phyloP scores from a whole-genome alignment of 2,888 invertebrate species.

The Lasioglossum lativentre region DNA sequence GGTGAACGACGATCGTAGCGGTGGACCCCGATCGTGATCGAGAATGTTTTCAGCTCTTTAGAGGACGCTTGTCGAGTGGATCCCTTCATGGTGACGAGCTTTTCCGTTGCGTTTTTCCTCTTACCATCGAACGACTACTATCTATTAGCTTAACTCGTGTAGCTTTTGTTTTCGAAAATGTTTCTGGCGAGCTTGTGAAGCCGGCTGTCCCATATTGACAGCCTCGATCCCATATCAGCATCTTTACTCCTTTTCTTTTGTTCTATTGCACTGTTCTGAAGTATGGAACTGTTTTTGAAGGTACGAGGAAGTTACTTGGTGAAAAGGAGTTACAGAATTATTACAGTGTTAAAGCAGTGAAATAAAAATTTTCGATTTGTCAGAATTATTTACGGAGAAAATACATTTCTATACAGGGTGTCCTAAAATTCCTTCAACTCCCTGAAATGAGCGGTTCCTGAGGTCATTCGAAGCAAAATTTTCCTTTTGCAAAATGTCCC shows the following conservation, averaged over 20 bases:
- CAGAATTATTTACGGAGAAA: too few species aligned
- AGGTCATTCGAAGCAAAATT: too few species aligned
- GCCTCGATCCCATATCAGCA: not conserved
- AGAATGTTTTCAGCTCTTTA: slow-evolving; percentile 2
- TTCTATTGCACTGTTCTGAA: too few species aligned
- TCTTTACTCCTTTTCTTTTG: not conserved
- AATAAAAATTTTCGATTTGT: too few species aligned
- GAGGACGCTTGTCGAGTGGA: not conserved
- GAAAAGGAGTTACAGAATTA: not conserved
- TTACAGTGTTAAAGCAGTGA: too few species aligned
- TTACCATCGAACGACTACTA: not conserved
- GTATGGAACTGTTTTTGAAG: not conserved
- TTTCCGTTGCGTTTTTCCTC: not conserved
- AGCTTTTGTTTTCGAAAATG: not conserved
- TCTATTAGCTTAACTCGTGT: not conserved
- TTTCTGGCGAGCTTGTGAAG: not conserved
- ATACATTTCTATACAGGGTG: too few species aligned
- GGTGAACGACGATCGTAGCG: slow-evolving; percentile 15
- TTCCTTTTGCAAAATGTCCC: too few species aligned
- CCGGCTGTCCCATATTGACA: not conserved
- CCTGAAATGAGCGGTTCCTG: too few species aligned
- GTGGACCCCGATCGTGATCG: not conserved
- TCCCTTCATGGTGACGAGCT: not conserved
- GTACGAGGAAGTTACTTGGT: not conserved
- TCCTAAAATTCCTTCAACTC: too few species aligned